phyloP scores from a whole-genome alignment of 2,888 invertebrate species.

The Drosophila mayaguana region DNA sequence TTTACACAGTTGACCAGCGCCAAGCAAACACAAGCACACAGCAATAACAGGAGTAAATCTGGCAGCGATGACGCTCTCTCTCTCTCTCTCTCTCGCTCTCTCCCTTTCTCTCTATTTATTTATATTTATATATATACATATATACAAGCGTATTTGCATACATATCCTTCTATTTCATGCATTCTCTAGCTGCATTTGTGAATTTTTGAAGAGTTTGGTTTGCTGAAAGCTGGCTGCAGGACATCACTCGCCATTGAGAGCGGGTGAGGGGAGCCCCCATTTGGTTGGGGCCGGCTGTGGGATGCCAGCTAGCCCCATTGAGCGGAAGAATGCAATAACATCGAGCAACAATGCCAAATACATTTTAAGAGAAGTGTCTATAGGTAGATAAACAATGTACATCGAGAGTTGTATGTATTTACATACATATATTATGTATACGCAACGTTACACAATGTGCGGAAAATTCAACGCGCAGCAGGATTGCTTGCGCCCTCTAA shows the following conservation, averaged over 20 bases:
- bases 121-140: conserved; percentile 14
- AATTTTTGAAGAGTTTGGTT: conserved; percentile 65
- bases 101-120: background rate
- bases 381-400: conserved; percentile 1
- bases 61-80: conserved; percentile 29
- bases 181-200: conserved; percentile 44
- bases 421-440: conserved; percentile 5
- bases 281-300: conserved; percentile 11
- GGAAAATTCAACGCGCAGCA: background rate
- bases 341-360: conserved; percentile 37
- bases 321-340: conserved; percentile 72
- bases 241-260: conserved; percentile 68
- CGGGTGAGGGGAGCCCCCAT: background rate
- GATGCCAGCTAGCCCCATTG: conserved; percentile 45
- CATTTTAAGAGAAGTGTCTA: conserved; percentile 25
- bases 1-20: conserved; percentile 40
- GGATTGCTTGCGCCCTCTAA: conserved; percentile 21
- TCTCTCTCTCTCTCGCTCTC: background rate
- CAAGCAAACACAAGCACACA: conserved; percentile 14
- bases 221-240: conserved; percentile 72
- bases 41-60: conserved; percentile 5
- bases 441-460: conserved; percentile 4
- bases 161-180: background rate
- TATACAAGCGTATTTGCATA: background rate
- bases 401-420: background rate